Percentiles rank a stretch among this genome's conserved stretches.
phyloP scores from a whole-genome alignment of 2,797 vertebrate genomes.

The Amniataba percoides region DNA sequence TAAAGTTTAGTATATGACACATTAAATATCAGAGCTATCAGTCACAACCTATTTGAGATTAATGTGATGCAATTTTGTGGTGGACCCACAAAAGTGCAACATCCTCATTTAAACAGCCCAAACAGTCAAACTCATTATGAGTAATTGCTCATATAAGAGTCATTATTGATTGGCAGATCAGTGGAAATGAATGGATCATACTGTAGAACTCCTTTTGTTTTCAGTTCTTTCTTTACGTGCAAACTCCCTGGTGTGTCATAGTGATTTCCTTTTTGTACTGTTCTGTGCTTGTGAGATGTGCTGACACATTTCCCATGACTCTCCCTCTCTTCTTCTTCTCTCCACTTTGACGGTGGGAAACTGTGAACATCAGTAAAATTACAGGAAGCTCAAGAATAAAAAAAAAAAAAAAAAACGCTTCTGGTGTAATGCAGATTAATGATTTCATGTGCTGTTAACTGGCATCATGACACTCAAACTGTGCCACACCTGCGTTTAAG shows the following conservation, averaged over 20 bases:
- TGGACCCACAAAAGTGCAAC: slow-evolving; percentile 3
- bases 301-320: slow-evolving; percentile 72
- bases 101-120: slow-evolving; percentile 22
- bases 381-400: slow-evolving; percentile 24
- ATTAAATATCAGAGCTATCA: slow-evolving; percentile 52
- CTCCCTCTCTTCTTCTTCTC: neutral
- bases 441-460: slow-evolving; percentile 10
- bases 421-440: slow-evolving; percentile 15
- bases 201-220: slow-evolving; percentile 33
- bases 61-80: slow-evolving; percentile 40
- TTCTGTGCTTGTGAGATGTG: slow-evolving; percentile 47
- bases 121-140: slow-evolving; percentile 17
- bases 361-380: slow-evolving; percentile 44
- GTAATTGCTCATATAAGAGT: slow-evolving; percentile 22
- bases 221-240: slow-evolving; percentile 25
- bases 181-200: slow-evolving; percentile 18
- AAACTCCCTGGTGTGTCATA: slow-evolving; percentile 52
- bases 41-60: slow-evolving; percentile 32
- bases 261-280: slow-evolving; percentile 56
- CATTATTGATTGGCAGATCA: slow-evolving; percentile 27
- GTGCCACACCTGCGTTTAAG: neutral
- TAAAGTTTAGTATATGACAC: slow-evolving; percentile 17
- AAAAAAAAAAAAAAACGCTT: slow-evolving; percentile 9
- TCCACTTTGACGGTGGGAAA: slow-evolving; percentile 25
- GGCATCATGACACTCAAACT: slow-evolving; percentile 3